Evolutionary conservation across 2,797 vertebrate genomes (phyloP), one percentile per base, ranked within the genome.

Genomic region (Tympanoctomys barrerae): DNA sequence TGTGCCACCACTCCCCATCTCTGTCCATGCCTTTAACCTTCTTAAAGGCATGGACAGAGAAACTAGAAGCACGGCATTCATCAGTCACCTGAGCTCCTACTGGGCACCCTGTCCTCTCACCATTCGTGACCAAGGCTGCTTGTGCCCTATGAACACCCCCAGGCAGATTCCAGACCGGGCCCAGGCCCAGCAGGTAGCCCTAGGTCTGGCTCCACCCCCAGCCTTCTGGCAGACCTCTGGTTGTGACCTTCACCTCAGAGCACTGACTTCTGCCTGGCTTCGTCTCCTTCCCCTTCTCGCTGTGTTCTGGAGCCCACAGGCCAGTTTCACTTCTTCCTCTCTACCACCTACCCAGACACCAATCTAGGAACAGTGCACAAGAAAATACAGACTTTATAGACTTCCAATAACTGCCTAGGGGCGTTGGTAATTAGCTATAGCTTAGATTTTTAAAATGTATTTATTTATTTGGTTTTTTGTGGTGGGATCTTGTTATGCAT

Each of bases 371-470:
- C 62, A 88, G 66, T 18, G n/a, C 12, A 79, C 54, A 39, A 10
- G 81, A 59, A 5, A 59, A 59, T 59, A 59, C 57, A 59, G 59
- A 61, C 59, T 24, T 21, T 61, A 0, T 2, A 42, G 78, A 64
- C 42, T 28, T 46, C 73, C 73, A 49, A 28, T 12, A 70, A n/a
- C 3, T 36, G 71, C 21, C 42, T 39, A 16, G 21, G 5, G 12
- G 24, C 16, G 36, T 4, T 49, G 62, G 36, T 31, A 68, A 79
- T 22, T 39, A 89, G 57, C 39, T 24, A 77, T 13, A 77, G 12
- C 93, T 86, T 71, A 33, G 59, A 93, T 61, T 95, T 73, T 42
- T 7, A 68, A 68, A 68, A 68, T n/a, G n/a, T n/a, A n/a, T n/a
- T n/a, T 68, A n/a, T n/a, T 62, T 68, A 68, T 68, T 68, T 68